Percentiles rank a stretch among this genome's conserved stretches.
phyloP scores from a whole-genome alignment of 64 coral and sea anemone genomes.

The Anthopleura sola region DNA sequence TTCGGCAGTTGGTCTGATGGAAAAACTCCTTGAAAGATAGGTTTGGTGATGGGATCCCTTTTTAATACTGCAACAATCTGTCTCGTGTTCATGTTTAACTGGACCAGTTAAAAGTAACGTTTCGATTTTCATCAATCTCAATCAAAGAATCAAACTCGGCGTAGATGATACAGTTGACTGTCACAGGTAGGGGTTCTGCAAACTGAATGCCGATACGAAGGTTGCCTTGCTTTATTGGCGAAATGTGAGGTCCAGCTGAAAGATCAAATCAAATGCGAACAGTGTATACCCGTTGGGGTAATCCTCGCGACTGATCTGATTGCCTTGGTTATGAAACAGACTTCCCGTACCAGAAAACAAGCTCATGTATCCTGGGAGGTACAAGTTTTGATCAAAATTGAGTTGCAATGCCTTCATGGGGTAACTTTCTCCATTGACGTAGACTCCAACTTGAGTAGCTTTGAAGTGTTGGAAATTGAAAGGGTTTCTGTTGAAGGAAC shows the following conservation, averaged over 20 bases:
- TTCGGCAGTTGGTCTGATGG: slow-evolving; percentile 45
- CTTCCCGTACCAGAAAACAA: slow-evolving; percentile 25
- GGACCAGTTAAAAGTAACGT: slow-evolving; percentile 15
- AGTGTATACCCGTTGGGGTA: slow-evolving; percentile 10
- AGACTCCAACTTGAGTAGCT: background rate
- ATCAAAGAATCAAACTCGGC: slow-evolving; percentile 23
- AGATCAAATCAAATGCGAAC: slow-evolving; percentile 21
- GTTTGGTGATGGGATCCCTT: background rate
- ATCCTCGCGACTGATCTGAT: background rate
- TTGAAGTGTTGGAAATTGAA: slow-evolving; percentile 40
- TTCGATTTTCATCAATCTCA: slow-evolving; percentile 24
- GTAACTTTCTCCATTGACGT: background rate
- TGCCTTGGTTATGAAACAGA: slow-evolving; percentile 20
- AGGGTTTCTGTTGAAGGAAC: background rate
- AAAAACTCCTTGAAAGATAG: slow-evolving; percentile 20
- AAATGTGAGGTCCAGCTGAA: background rate
- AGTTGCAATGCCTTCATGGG: background rate
- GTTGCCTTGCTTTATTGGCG: slow-evolving; percentile 45
- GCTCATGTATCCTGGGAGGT: slow-evolving; percentile 15
- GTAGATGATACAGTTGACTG: slow-evolving; percentile 40
- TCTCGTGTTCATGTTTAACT: slow-evolving; percentile 19
- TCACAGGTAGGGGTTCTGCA: background rate
- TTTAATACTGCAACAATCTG: slow-evolving; percentile 19
- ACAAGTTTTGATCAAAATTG: slow-evolving; percentile 19
- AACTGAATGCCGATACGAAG: slow-evolving; percentile 30